Conservation (phyloP, 2,797 vertebrate species). For the Babyrousa celebensis region DNA sequence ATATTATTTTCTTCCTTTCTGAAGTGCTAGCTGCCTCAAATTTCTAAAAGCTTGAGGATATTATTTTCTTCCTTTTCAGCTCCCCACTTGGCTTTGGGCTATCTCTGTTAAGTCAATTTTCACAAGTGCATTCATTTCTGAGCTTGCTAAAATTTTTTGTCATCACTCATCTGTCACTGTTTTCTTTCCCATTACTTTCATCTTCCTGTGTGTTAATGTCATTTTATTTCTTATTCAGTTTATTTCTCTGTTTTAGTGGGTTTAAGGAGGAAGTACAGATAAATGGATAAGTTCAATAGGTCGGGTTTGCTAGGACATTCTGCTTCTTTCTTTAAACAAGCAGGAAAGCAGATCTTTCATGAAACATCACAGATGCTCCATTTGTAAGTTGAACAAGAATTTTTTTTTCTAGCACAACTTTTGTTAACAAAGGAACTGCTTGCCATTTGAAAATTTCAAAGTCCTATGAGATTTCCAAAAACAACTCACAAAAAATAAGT, state of each 20-base stretch:
- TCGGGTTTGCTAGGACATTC: slow-evolving; percentile 19
- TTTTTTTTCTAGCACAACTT: slow-evolving; percentile 59
- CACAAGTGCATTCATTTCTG: slow-evolving; percentile 3
- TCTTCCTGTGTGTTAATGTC: neutral
- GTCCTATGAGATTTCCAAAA: slow-evolving; percentile 81
- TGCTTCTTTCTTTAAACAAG: slow-evolving; percentile 61
- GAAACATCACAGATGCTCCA: slow-evolving; percentile 72
- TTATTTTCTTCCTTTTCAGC: neutral
- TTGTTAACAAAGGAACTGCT: slow-evolving; percentile 72
- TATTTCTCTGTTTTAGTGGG: slow-evolving; percentile 36
- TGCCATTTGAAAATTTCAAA: slow-evolving; percentile 82
- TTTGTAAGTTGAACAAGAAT: slow-evolving; percentile 64
- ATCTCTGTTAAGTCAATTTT: slow-evolving; percentile 11
- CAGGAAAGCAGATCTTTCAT: neutral
- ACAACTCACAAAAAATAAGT: slow-evolving; percentile 69
- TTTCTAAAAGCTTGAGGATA: slow-evolving; percentile 27
- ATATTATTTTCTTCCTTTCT: slow-evolving; percentile 50
- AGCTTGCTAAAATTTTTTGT: slow-evolving; percentile 9
- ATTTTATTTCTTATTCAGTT: neutral
- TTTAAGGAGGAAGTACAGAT: slow-evolving; percentile 18
- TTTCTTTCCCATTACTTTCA: neutral
- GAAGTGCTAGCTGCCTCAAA: neutral
- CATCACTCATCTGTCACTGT: neutral
- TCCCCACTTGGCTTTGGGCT: neutral
- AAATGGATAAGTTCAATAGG: neutral